These are phyloP conservation scores for Pterophyllum scalare DNA, from an alignment of 2,113 vertebrate species.

Conservation along the genomic window DNA sequence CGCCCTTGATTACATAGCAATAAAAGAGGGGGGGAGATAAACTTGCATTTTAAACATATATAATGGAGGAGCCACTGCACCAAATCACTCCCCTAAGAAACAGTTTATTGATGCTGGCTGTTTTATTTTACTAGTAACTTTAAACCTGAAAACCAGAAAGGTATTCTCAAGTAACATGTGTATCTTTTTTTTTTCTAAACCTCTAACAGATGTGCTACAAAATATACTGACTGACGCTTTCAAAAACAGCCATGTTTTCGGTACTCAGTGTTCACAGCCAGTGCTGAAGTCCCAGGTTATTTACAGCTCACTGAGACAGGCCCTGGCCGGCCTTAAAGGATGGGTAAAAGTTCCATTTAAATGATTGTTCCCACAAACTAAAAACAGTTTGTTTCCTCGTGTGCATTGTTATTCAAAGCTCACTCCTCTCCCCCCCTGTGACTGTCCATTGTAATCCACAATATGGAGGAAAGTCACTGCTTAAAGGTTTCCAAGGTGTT, in stretches of 20 bases:
- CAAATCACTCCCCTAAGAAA: too few species aligned
- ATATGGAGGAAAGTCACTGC: constrained; percentile 27
- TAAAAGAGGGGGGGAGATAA: too few species aligned
- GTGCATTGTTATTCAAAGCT: constrained; percentile 38
- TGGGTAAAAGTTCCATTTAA: background rate
- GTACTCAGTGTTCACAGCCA: background rate
- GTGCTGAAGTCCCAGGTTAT: background rate
- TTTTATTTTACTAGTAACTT: background rate
- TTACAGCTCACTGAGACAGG: background rate
- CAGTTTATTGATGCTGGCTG: too few species aligned
- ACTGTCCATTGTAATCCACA: constrained; percentile 22
- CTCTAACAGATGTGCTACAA: background rate
- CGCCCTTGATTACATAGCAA: background rate
- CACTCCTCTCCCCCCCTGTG: background rate
- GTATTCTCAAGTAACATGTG: background rate
- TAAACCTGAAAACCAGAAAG: background rate
- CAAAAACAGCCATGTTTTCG: background rate
- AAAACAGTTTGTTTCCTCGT: constrained; percentile 34
- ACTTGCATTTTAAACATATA: too few species aligned
- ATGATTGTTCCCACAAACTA: constrained; percentile 33
- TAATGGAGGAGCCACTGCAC: too few species aligned
- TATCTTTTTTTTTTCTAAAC: background rate
- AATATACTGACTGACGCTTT: background rate
- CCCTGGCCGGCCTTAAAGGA: background rate
- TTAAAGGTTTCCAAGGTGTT: constrained; percentile 50